Evolutionary conservation across 2,888 invertebrate species (phyloP).

Genomic region (Nasonia oneida): DNA sequence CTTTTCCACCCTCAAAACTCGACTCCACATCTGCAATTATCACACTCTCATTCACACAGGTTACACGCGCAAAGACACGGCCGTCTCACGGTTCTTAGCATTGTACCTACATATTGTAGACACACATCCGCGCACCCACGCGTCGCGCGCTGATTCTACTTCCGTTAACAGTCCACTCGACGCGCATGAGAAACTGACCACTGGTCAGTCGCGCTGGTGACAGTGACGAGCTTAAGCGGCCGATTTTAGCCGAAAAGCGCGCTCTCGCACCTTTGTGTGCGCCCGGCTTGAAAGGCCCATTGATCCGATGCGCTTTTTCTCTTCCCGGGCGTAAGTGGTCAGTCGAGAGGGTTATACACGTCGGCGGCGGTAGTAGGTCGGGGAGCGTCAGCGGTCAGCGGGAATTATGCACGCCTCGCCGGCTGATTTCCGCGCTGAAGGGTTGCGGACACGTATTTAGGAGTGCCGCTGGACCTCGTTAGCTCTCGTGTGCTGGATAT

Average conservation of each 20-base stretch:
- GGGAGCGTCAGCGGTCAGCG: constrained; percentile 43
- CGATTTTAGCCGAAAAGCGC: constrained; percentile 22
- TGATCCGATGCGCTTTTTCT: constrained; percentile 21
- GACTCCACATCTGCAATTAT: constrained; percentile 28
- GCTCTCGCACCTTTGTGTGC: constrained; percentile 37
- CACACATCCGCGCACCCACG: background rate
- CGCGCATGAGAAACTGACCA: constrained; percentile 70
- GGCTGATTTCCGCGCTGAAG: constrained; percentile 23
- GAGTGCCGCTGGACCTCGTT: constrained; percentile 14
- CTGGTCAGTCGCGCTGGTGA: constrained; percentile 71
- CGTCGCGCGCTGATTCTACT: background rate
- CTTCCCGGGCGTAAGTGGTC: constrained; percentile 28
- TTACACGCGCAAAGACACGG: constrained; percentile 35
- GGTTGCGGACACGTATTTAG: constrained; percentile 39
- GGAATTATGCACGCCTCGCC: constrained; percentile 50
- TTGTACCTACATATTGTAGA: background rate
- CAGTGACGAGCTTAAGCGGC: constrained; percentile 15
- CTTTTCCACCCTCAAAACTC: background rate
- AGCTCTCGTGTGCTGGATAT: background rate
- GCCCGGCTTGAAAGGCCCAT: background rate
- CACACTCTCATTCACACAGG: background rate
- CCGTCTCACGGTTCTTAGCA: constrained; percentile 72
- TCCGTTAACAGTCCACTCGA: background rate
- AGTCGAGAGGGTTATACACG: constrained; percentile 8
- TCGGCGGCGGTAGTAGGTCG: background rate